Conservation (phyloP, 2,888 invertebrate species). For the Hypercompe scribonia region DNA sequence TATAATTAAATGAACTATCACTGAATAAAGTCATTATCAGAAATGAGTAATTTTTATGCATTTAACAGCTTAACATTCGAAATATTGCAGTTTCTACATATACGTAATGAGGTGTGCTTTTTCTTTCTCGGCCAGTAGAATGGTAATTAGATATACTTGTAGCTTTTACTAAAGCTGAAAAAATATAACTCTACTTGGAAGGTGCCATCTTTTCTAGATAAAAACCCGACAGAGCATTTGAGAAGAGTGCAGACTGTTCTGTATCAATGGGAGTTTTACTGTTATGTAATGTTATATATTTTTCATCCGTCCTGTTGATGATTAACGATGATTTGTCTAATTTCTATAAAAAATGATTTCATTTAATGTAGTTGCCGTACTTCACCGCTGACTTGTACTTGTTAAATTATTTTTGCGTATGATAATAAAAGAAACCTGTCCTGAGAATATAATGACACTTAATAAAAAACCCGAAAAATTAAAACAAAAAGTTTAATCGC, state of each 20-base stretch:
- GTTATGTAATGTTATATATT: not conserved
- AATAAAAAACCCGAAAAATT: conserved; percentile 27
- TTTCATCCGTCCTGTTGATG: too few species aligned
- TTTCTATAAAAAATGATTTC: not conserved
- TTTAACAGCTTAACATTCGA: not conserved
- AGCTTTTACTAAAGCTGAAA: not conserved
- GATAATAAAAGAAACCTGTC: not conserved
- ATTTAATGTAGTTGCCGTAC: too few species aligned
- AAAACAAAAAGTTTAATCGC: conserved; percentile 57
- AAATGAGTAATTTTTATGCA: not conserved
- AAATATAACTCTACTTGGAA: not conserved
- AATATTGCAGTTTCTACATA: not conserved
- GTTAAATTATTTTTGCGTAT: too few species aligned
- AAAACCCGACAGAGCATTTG: not conserved
- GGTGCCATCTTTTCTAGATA: too few species aligned
- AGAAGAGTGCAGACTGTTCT: not conserved
- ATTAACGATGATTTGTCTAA: too few species aligned
- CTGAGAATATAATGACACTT: not conserved
- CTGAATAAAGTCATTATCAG: not conserved
- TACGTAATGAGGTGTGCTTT: not conserved
- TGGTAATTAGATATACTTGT: not conserved
- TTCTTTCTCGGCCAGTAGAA: not conserved
- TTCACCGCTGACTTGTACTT: not conserved
- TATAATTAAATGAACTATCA: not conserved
- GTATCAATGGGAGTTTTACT: not conserved